Conservation (phyloP, 2,797 vertebrate species). For the Protosalanx chinensis region DNA sequence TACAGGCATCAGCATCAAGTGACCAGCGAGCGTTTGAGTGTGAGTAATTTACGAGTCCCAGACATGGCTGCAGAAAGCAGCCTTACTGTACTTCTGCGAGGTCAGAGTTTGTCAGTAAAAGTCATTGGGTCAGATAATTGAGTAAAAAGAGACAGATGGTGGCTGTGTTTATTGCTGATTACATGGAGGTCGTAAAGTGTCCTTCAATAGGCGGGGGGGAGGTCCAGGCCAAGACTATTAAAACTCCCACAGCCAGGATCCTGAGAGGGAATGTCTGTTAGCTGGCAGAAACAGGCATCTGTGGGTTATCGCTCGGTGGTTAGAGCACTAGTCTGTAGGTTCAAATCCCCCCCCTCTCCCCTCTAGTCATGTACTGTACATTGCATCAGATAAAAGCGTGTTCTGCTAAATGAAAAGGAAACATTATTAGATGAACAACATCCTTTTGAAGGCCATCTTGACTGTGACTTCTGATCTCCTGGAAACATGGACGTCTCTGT, state of each 20-base stretch:
- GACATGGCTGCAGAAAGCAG: conserved; percentile 46
- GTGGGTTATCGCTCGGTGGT: not conserved
- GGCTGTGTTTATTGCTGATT: conserved; percentile 77
- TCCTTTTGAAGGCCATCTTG: too few relatives aligned
- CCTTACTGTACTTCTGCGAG: conserved; percentile 64
- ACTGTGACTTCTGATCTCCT: too few relatives aligned
- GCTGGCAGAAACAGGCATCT: conserved; percentile 13
- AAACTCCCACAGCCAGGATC: conserved; percentile 63
- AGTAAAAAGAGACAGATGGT: conserved; percentile 77
- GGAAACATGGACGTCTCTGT: too few relatives aligned
- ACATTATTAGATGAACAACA: too few relatives aligned
- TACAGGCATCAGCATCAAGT: conserved; percentile 21
- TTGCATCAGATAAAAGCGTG: too few relatives aligned
- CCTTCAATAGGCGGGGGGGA: conserved; percentile 62
- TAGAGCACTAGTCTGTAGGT: too few relatives aligned
- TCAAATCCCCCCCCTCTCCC: too few relatives aligned
- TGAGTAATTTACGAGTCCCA: conserved; percentile 47
- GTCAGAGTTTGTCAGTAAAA: conserved; percentile 69
- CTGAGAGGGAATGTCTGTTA: conserved; percentile 40
- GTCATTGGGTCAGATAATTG: conserved; percentile 76
- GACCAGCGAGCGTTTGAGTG: conserved; percentile 25
- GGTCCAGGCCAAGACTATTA: conserved; percentile 59
- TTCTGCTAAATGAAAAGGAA: too few relatives aligned
- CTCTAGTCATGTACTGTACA: too few relatives aligned
- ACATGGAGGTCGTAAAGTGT: conserved; percentile 72